Conservation (phyloP, 2,888 invertebrate species). For the Latheticus oryzae region DNA sequence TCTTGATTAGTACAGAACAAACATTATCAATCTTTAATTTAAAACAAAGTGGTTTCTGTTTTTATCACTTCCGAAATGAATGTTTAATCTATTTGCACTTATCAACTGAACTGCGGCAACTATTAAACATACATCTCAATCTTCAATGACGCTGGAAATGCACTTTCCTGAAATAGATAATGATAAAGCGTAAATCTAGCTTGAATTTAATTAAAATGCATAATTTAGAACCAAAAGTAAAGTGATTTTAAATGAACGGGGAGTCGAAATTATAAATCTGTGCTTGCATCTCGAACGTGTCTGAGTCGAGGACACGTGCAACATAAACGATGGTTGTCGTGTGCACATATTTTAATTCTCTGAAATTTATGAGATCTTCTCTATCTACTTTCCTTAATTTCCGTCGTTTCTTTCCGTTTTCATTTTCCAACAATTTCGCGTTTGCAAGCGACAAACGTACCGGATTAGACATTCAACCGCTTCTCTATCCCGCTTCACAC, state of each 20-base stretch:
- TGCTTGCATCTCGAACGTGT: slow-evolving; percentile 45
- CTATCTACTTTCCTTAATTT: slow-evolving; percentile 52
- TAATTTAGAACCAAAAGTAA: slow-evolving; percentile 24
- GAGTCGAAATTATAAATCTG: slow-evolving; percentile 34
- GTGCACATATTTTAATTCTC: slow-evolving; percentile 52
- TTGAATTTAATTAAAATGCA: slow-evolving; percentile 30
- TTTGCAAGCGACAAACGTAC: slow-evolving; percentile 23
- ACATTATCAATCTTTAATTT: too few species aligned
- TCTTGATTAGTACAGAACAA: too few species aligned
- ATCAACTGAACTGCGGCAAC: too few species aligned
- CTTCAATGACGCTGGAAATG: not conserved
- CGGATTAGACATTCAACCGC: slow-evolving; percentile 23
- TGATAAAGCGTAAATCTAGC: slow-evolving; percentile 7
- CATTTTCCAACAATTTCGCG: slow-evolving; percentile 44
- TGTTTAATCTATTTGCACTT: too few species aligned
- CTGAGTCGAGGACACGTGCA: slow-evolving; percentile 49
- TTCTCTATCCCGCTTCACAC: slow-evolving; percentile 8
- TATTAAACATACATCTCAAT: too few species aligned
- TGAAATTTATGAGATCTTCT: slow-evolving; percentile 48
- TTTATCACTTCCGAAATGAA: too few species aligned
- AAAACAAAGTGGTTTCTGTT: too few species aligned
- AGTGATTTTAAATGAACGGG: slow-evolving; percentile 25
- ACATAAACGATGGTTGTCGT: slow-evolving; percentile 49
- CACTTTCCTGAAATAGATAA: not conserved
- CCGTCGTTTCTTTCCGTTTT: slow-evolving; percentile 52